Evolutionary conservation across 2,113 vertebrate genomes (phyloP), one percentile per base, ranked within the genome.

Genomic region (Hiodon tergisus): DNA sequence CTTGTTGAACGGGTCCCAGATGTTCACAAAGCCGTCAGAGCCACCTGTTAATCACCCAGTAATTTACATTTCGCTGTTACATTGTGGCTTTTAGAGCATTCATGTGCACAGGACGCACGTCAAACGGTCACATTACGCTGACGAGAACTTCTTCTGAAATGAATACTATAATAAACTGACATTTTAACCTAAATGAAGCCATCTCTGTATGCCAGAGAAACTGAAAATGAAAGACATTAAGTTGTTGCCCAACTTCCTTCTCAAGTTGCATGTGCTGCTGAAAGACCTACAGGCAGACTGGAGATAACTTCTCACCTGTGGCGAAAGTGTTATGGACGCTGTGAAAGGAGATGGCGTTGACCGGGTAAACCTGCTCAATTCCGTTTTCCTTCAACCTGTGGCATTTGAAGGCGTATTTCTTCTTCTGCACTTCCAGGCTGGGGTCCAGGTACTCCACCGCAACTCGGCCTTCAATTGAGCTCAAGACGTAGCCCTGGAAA

Each of bases 1-100:
- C 76, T 99, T 99, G 81, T 99, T 98, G 84, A 99, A 99, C 0
- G 97, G 97, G 65, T 99, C 97, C 97, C 97, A 99, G 78, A 99
- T 99, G 80, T 99, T 99, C 61, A 99, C 97, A 46, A 99, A 99
- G 31, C 97, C 97, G 16, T 99, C 97, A 0, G 97, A 99, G 75
- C 97, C 97, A 70, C 97, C 97, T 99, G 88, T 59, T 8, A 31
- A 31, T 31, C 31, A 31, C 31, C 31, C 31, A 31, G 31, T 31
- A 31, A 2, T 31, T 31, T 31, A 31, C 31, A 31, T 31, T 31
- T 31, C 31, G 0, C 1, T 31, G 31, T 31, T 31, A 31, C 31
- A 31, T 31, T 31, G 31, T 31, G 31, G 31, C 31, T 31, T 31
- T 31, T 31, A 31, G 31, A 31, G 31, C 2, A 2, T 31, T 31